These are phyloP conservation scores for Catharus minimus DNA, from an alignment of 2,113 vertebrate species.

Conservation along the genomic window DNA sequence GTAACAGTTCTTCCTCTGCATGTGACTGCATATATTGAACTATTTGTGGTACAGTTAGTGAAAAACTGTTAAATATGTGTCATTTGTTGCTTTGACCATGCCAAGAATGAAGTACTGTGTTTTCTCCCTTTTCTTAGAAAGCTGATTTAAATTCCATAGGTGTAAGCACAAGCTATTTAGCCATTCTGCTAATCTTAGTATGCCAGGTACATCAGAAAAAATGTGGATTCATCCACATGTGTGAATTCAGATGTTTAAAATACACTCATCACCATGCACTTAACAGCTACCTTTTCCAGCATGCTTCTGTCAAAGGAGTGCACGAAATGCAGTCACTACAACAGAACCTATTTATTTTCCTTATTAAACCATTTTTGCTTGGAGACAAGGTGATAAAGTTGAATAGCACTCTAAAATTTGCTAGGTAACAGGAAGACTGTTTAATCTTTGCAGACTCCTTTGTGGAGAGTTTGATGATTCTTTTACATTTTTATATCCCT, in stretches of 20 bases:
- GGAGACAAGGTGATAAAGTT: background rate
- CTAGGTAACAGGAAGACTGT: background rate
- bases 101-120: background rate
- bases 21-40: background rate
- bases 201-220: background rate
- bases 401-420: background rate
- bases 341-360: background rate
- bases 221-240: background rate
- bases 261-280: background rate
- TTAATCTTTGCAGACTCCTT: background rate
- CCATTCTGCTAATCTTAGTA: background rate
- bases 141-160: background rate
- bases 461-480: background rate
- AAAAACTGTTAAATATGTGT: background rate
- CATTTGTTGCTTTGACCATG: background rate
- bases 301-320: background rate
- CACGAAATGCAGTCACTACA: background rate
- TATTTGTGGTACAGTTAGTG: background rate
- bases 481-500: background rate
- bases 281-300: background rate
- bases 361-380: slow-evolving; percentile 20
- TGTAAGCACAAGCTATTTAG: background rate
- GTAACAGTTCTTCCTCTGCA: background rate
- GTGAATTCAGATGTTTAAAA: background rate
- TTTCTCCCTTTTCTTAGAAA: background rate